Percentiles rank a stretch among this genome's conserved stretches.
These are phyloP conservation scores for Alcis repandata DNA, from an alignment of 2,888 invertebrate genomes.

Conservation along the genomic window DNA sequence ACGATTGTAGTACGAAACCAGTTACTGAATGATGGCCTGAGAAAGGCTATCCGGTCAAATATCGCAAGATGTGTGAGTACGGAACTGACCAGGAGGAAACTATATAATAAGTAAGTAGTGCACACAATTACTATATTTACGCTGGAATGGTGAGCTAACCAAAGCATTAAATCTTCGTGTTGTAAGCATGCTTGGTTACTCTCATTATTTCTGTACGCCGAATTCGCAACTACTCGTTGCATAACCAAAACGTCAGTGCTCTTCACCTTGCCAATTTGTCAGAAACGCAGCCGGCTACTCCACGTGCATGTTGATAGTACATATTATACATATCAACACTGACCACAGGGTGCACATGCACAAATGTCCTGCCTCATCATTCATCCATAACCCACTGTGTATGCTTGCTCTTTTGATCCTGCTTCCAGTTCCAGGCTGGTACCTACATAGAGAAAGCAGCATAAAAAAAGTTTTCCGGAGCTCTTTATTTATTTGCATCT, in stretches of 20 bases:
- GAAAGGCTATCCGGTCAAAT: conserved; percentile 87
- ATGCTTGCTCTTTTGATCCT: not conserved
- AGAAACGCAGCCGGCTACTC: conserved; percentile 54
- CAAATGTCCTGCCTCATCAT: not conserved
- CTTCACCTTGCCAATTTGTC: conserved; percentile 64
- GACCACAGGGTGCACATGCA: not conserved
- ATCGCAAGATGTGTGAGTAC: conserved; percentile 87
- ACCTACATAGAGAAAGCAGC: not conserved
- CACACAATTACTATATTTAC: conserved; percentile 10
- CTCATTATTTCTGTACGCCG: conserved; percentile 7
- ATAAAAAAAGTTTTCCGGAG: not conserved
- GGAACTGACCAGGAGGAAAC: conserved; percentile 88
- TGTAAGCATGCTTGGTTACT: not conserved
- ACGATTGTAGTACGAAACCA: conserved; percentile 90
- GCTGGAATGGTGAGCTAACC: not conserved
- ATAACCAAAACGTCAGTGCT: conserved; percentile 82
- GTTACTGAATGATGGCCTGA: conserved; percentile 87
- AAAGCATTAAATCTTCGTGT: not conserved
- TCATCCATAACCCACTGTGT: not conserved
- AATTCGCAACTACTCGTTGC: conserved; percentile 69
- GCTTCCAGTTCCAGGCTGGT: not conserved
- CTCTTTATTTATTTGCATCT: too few species aligned
- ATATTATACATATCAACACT: not conserved
- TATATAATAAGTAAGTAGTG: conserved; percentile 85
- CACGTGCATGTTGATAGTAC: conserved; percentile 50